Base-by-base conservation (phyloP, 1,140 invertebrate species). In the Plodia interpunctella region DNA sequence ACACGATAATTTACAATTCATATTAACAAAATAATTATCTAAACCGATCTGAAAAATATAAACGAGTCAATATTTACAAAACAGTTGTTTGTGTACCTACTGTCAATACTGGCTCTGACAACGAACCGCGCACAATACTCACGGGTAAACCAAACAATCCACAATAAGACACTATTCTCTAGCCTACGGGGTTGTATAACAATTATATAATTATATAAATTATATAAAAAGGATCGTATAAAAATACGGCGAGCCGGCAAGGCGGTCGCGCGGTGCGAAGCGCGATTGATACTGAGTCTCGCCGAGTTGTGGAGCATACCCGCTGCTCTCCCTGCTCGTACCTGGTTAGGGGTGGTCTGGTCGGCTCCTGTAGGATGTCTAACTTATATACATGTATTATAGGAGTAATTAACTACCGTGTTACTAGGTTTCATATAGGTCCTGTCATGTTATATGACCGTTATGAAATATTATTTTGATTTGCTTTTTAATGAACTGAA, bases 81-180 rank as follows among this genome's bases (percentile, higher is more conserved):
- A 6, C 30, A 32, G 30, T 17, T 44, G 38, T 44, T 44, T 15
- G 15, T 10, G 10, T 15, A 44, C 38, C 6, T n/a, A 4, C 2
- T 44, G 15, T 44, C 38, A 44, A 44, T 44, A 44, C 38, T 44
- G 38, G n/a, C 38, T 44, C 6, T 11, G 35, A 11, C n/a, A 28
- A 5, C 30, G 10, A 32, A 32, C 10, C 30, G 10, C 28, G 10
- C 11, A 32, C 5, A 15, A 15, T 59, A 65, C 59, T 59, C 58
- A 65, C 59, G 19, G 49, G 18, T 53, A 55, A 58, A 61, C 13
- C 6, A 65, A 66, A 66, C 60, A 62, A 66, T 57, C 28, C 65
- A 65, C 59, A 60, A 53, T 60, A 64, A 25, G 13, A 52, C 54
- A 55, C 49, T 56, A 51, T 2, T 5, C 5, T 11, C 51, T 53